These are phyloP conservation scores for Medauroidea extradentata DNA, from an alignment of 1,140 invertebrate species.

Conservation along the genomic window DNA sequence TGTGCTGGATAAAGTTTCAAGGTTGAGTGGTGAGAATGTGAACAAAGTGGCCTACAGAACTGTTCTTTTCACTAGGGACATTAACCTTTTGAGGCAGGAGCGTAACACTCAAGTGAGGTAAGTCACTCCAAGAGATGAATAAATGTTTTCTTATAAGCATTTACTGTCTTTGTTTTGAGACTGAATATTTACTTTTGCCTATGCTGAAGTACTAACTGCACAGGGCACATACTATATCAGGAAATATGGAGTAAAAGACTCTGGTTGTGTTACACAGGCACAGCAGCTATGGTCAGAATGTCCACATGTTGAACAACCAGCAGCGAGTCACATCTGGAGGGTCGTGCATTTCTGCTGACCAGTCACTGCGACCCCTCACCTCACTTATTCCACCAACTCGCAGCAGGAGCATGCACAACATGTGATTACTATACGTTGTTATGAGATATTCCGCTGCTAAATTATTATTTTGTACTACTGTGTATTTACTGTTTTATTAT, in stretches of 20 bases:
- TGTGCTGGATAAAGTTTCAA: slow-evolving; percentile 46
- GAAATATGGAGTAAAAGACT: no score
- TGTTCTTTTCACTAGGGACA: slow-evolving; percentile 47
- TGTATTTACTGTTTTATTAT: no score
- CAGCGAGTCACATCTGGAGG: slow-evolving; percentile 27
- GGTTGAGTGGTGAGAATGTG: slow-evolving; percentile 27
- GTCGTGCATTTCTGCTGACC: slow-evolving; percentile 30
- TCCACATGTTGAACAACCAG: slow-evolving; percentile 23
- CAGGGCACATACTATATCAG: no score
- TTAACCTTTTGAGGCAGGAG: slow-evolving; percentile 29
- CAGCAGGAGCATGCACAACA: slow-evolving; percentile 3
- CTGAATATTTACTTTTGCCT: no score
- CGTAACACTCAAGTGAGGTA: slow-evolving; percentile 24
- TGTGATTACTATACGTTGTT: not conserved
- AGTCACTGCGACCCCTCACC: slow-evolving; percentile 30
- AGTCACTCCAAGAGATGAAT: not conserved
- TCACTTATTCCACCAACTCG: slow-evolving; percentile 23
- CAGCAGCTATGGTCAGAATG: slow-evolving; percentile 21
- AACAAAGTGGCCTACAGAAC: slow-evolving; percentile 42
- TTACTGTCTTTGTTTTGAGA: no score
- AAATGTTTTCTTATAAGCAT: not conserved
- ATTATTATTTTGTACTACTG: no score
- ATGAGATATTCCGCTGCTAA: no score
- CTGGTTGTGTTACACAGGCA: slow-evolving; percentile 20
- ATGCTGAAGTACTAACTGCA: no score